phyloP scores from a whole-genome alignment of 2,797 vertebrate genomes.

The Enteromius treurensis region DNA sequence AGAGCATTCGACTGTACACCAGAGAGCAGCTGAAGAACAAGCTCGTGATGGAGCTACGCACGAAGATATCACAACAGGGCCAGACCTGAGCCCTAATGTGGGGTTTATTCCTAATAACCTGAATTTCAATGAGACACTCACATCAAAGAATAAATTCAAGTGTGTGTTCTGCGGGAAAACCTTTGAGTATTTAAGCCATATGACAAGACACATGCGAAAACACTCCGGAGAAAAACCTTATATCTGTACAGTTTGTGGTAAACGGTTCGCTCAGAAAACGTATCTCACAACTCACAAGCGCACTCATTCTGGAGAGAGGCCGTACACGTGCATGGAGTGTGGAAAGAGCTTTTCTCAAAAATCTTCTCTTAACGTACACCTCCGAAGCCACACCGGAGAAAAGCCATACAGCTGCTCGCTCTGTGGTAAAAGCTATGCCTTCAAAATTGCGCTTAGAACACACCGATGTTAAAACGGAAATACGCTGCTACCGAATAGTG shows the following conservation, averaged over 20 bases:
- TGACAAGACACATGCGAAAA: slow-evolving; percentile 77
- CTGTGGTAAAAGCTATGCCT: slow-evolving; percentile 75
- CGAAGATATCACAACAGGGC: slow-evolving; percentile 68
- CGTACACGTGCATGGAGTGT: slow-evolving; percentile 76
- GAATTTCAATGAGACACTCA: slow-evolving; percentile 57
- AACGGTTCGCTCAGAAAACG: slow-evolving; percentile 78
- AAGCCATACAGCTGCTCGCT: slow-evolving; percentile 81
- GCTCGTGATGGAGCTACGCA: slow-evolving; percentile 58
- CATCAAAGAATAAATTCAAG: slow-evolving; percentile 71
- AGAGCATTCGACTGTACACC: slow-evolving; percentile 65
- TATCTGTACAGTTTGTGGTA: slow-evolving; percentile 76
- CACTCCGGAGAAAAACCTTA: slow-evolving; percentile 81
- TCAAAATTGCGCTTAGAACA: slow-evolving; percentile 31
- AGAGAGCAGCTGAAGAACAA: slow-evolving; percentile 59
- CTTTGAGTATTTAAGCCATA: slow-evolving; percentile 77
- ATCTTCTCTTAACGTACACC: slow-evolving; percentile 79
- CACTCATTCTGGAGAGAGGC: slow-evolving; percentile 79
- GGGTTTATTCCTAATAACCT: slow-evolving; percentile 55
- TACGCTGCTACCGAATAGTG: neutral
- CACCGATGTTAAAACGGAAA: slow-evolving; percentile 20
- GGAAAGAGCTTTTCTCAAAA: slow-evolving; percentile 82
- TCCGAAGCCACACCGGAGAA: slow-evolving; percentile 79
- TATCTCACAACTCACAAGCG: slow-evolving; percentile 80
- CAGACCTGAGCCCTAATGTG: slow-evolving; percentile 58
- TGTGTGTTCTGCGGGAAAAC: slow-evolving; percentile 81